Evolutionary conservation across 2,113 vertebrate species (phyloP).

Genomic region (Calidris pugnax): DNA sequence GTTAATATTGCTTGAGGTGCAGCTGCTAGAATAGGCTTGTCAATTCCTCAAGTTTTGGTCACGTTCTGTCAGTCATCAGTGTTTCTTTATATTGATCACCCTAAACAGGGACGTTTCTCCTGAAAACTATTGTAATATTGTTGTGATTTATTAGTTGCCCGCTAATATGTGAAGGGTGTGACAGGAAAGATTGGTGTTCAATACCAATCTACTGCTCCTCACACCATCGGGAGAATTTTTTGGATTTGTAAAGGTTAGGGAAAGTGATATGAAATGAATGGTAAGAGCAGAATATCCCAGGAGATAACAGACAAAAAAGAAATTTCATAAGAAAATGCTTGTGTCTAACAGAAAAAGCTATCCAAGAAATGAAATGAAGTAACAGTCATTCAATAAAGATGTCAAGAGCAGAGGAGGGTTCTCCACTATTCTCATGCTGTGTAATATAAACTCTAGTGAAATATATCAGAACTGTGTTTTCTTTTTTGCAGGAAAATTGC

Average conservation of each 20-base stretch:
- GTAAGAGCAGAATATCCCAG: not conserved
- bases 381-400: not conserved
- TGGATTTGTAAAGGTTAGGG: not conserved
- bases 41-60: not conserved
- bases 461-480: not conserved
- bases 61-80: not conserved
- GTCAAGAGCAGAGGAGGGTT: not conserved
- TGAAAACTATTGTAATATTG: not conserved
- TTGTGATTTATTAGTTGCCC: not conserved
- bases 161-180: not conserved
- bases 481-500: not conserved
- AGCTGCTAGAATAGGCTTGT: not conserved
- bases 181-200: too few relatives aligned
- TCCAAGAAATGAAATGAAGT: not conserved
- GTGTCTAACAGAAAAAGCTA: not conserved
- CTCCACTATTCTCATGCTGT: not conserved
- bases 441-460: not conserved
- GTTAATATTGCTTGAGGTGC: not conserved
- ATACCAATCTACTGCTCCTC: not conserved
- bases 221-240: not conserved
- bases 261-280: not conserved
- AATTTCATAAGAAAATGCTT: not conserved
- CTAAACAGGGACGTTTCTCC: not conserved
- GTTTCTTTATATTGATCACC: not conserved
- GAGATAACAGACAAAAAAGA: not conserved